Conservation (phyloP, 2,797 vertebrate genomes). For the Myiotriccus ornatus region DNA sequence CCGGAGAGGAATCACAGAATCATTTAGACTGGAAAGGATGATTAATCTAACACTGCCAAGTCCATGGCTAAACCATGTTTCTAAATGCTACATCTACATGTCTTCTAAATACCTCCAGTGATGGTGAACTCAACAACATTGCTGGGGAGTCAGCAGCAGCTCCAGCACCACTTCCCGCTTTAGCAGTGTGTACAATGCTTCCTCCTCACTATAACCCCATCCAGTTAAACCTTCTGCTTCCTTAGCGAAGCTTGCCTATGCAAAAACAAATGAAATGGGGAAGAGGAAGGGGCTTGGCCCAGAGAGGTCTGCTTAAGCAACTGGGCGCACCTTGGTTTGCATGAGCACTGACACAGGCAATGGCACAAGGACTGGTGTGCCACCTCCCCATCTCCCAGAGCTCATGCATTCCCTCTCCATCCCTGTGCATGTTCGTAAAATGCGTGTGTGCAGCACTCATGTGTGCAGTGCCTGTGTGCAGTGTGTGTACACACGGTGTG, state of each 20-base stretch:
- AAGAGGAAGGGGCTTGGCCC: not conserved
- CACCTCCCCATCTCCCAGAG: not conserved
- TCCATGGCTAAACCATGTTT: not conserved
- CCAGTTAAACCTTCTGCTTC: not conserved
- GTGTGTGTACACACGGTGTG: fast-evolving
- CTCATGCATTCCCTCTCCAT: fast-evolving
- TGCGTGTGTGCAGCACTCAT: fast-evolving
- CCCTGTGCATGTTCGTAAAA: fast-evolving
- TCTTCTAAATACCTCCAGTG: not conserved
- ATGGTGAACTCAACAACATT: not conserved
- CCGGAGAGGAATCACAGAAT: not conserved
- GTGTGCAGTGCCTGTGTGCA: not conserved
- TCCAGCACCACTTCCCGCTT: not conserved
- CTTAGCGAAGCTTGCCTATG: not conserved
- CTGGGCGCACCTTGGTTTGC: not conserved
- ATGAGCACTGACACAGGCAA: fast-evolving
- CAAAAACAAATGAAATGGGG: not conserved
- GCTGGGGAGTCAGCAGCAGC: not conserved
- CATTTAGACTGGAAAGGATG: not conserved
- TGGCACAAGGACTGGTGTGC: not conserved
- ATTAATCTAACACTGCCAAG: not conserved
- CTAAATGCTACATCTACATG: not conserved
- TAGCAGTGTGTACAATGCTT: not conserved
- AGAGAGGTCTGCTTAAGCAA: not conserved
- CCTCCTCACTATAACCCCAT: fast-evolving